Evolutionary conservation across 1,140 invertebrate genomes (phyloP).

Genomic region (Drepana arcuata): DNA sequence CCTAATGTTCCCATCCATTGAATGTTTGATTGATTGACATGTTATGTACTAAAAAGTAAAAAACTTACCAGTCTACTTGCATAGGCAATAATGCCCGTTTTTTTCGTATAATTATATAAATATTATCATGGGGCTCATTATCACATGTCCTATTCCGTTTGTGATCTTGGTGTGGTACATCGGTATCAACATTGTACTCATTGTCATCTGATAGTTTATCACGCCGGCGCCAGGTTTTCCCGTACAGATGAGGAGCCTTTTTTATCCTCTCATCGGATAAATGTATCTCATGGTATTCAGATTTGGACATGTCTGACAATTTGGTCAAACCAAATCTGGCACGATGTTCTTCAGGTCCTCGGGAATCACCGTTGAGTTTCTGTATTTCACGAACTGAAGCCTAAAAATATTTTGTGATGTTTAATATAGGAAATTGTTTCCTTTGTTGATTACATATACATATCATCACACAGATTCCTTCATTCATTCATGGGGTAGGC

Average conservation of each 20-base stretch:
- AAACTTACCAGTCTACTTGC: conserved; percentile 59
- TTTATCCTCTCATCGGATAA: conserved; percentile 56
- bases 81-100: conserved; percentile 37
- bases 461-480: too few relatives aligned
- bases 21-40: too few relatives aligned
- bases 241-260: conserved; percentile 14
- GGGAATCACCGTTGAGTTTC: conserved; percentile 73
- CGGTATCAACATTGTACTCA: conserved; percentile 3
- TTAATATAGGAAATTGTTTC: too few relatives aligned
- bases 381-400: conserved; percentile 75
- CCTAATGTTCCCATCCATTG: too few relatives aligned
- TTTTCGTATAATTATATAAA: conserved; percentile 32
- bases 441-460: too few relatives aligned
- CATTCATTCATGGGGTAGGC: too few relatives aligned
- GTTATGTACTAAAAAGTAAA: conserved; percentile 4
- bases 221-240: conserved; percentile 11
- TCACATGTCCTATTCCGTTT: conserved; percentile 6
- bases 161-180: conserved; percentile 9
- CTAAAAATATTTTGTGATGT: conserved; percentile 55
- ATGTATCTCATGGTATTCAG: conserved; percentile 77
- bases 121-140: conserved; percentile 24
- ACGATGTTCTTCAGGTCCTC: conserved; percentile 63
- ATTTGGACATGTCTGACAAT: conserved; percentile 81
- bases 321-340: conserved; percentile 81
- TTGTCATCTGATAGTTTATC: conserved; percentile 5